phyloP scores from a whole-genome alignment of 2,888 invertebrate species.

The Plagodis pulveraria region DNA sequence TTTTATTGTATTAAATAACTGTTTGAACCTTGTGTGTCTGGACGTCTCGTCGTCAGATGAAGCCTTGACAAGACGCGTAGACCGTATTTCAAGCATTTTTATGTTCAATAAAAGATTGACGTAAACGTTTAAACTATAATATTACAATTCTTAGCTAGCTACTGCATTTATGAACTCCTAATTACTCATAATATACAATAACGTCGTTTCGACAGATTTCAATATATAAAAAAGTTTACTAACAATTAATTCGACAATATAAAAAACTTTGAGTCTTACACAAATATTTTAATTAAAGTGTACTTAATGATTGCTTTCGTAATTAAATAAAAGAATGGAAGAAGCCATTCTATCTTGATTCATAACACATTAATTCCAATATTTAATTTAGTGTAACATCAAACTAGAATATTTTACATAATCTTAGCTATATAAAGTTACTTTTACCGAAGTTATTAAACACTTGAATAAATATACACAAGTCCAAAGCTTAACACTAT shows the following conservation, averaged over 20 bases:
- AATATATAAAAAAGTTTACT: conserved; percentile 42
- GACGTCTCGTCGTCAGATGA: too few species aligned
- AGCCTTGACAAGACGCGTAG: too few species aligned
- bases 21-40: too few species aligned
- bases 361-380: conserved; percentile 4
- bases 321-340: conserved; percentile 3
- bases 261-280: conserved; percentile 25
- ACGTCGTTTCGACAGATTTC: conserved; percentile 45
- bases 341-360: conserved; percentile 8
- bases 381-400: conserved; percentile 9
- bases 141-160: too few species aligned
- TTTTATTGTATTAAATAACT: too few species aligned
- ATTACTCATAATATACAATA: conserved; percentile 22
- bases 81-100: too few species aligned
- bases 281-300: conserved; percentile 26
- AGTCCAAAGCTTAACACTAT: conserved; percentile 18
- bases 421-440: conserved; percentile 28
- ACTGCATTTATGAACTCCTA: neutral
- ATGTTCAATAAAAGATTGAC: too few species aligned
- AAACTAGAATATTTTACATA: conserved; percentile 12
- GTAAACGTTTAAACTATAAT: too few species aligned
- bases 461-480: conserved; percentile 14
- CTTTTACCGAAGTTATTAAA: conserved; percentile 28
- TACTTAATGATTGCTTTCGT: conserved; percentile 19
- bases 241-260: conserved; percentile 19